Conservation (phyloP, 2,888 invertebrate genomes). For the Leptura quadrifasciata region DNA sequence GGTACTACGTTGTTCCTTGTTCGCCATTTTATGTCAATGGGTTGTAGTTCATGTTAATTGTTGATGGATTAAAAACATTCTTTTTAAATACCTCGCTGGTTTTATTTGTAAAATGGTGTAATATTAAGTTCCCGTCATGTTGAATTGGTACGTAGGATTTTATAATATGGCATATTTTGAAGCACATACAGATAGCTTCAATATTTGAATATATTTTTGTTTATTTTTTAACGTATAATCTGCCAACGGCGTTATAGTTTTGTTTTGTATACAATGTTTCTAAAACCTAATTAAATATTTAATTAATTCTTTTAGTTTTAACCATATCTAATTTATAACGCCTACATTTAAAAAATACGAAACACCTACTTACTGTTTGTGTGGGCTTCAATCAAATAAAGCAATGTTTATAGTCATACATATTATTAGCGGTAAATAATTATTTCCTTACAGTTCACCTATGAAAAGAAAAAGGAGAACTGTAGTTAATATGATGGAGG, state of each 20-base stretch:
- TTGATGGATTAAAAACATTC: constrained; percentile 36
- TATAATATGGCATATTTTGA: constrained; percentile 20
- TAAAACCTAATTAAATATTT: constrained; percentile 29
- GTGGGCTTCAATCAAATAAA: constrained; percentile 60
- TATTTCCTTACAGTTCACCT: constrained; percentile 54
- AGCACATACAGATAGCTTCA: constrained; percentile 35
- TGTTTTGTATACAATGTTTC: constrained; percentile 21
- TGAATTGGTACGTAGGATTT: constrained; percentile 49
- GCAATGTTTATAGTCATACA: constrained; percentile 52
- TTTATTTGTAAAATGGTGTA: constrained; percentile 37
- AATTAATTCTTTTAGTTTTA: constrained; percentile 32
- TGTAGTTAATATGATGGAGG: constrained; percentile 65
- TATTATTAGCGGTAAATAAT: constrained; percentile 51
- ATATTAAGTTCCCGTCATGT: constrained; percentile 40
- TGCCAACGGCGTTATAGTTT: constrained; percentile 31
- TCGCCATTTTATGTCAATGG: constrained; percentile 49
- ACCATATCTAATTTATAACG: constrained; percentile 46
- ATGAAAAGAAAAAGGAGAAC: constrained; percentile 57
- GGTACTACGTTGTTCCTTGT: constrained; percentile 30
- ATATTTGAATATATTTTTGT: constrained; percentile 56
- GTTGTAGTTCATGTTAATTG: constrained; percentile 44
- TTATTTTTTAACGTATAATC: constrained; percentile 50
- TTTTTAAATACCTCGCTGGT: constrained; percentile 4
- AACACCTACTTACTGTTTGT: constrained; percentile 61
- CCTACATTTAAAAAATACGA: constrained; percentile 58